phyloP scores from a whole-genome alignment of 1,140 invertebrate species.

The Eupristina koningsbergeri region DNA sequence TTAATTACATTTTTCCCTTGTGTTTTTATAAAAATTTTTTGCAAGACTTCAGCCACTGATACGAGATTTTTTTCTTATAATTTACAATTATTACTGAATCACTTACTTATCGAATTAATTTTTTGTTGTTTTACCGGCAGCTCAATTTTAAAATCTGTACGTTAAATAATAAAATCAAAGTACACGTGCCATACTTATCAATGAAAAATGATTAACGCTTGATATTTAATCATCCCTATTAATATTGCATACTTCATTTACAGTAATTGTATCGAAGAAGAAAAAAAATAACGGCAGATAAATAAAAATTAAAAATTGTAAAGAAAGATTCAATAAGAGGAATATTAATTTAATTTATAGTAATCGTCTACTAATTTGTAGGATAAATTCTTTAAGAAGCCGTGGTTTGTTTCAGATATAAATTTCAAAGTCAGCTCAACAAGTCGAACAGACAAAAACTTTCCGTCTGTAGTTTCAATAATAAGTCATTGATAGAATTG shows the following conservation, averaged over 20 bases:
- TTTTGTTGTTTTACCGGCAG: neutral
- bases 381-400: too few species aligned
- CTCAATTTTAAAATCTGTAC: neutral
- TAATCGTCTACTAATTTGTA: neutral
- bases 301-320: neutral
- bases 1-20: too few species aligned
- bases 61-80: too few species aligned
- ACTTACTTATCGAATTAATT: neutral
- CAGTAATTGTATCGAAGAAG: neutral
- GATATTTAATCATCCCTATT: neutral
- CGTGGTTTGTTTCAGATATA: too few species aligned
- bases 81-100: neutral
- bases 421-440: too few species aligned
- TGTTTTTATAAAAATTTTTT: too few species aligned
- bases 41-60: too few species aligned
- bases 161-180: neutral
- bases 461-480: too few species aligned
- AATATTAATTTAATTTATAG: neutral
- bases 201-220: neutral
- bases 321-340: neutral
- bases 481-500: neutral
- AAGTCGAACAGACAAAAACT: neutral
- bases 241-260: neutral
- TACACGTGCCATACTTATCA: neutral
- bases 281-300: too few species aligned